phyloP scores from a whole-genome alignment of 2,888 invertebrate species.

The Ganaspis brasiliensis region DNA sequence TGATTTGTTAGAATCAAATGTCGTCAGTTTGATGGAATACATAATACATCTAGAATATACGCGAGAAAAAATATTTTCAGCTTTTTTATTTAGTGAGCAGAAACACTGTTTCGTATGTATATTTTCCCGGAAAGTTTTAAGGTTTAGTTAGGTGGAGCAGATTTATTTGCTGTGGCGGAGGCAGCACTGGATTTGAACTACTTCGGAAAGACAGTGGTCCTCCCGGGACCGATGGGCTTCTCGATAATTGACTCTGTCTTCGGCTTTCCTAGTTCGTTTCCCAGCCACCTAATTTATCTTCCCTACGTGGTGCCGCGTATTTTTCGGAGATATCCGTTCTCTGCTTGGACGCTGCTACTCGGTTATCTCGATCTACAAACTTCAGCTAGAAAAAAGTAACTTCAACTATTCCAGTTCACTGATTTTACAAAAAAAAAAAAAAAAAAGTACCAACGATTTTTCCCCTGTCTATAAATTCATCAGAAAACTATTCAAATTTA shows the following conservation, averaged over 20 bases:
- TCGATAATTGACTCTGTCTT: slow-evolving; percentile 76
- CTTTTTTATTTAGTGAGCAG: too few relatives aligned
- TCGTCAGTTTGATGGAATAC: background rate
- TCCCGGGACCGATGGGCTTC: slow-evolving; percentile 65
- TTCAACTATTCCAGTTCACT: background rate
- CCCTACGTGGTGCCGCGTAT: slow-evolving; percentile 64
- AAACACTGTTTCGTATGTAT: background rate
- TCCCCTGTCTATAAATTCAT: too few relatives aligned
- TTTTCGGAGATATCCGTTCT: slow-evolving; percentile 53
- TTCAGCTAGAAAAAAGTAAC: background rate
- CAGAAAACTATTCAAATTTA: too few relatives aligned
- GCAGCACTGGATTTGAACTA: slow-evolving; percentile 57
- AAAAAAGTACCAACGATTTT: background rate
- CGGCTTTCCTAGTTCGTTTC: slow-evolving; percentile 64
- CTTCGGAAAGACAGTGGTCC: slow-evolving; percentile 60
- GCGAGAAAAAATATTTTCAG: too few relatives aligned
- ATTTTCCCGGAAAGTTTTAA: background rate
- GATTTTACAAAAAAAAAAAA: background rate
- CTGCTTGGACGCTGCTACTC: background rate
- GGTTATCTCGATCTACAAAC: slow-evolving; percentile 8
- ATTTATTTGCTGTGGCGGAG: background rate
- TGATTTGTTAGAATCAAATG: background rate
- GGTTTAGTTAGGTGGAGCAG: background rate
- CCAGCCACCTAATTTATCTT: slow-evolving; percentile 69
- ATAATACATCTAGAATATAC: too few relatives aligned